phyloP scores from a whole-genome alignment of 2,888 invertebrate genomes.

The Iselma pallidipennis region DNA sequence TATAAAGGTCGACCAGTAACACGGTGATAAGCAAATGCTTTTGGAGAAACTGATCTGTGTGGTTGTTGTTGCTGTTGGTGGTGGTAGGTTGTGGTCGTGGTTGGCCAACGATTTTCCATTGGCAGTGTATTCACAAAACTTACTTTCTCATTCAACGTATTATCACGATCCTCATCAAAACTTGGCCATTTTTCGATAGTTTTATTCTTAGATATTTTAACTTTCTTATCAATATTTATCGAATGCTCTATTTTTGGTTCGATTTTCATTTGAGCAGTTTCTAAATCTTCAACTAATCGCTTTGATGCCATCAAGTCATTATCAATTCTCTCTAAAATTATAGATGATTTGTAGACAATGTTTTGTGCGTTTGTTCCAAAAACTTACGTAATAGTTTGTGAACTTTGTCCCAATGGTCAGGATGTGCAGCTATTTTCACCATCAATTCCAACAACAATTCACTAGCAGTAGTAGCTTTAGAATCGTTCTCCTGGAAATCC shows the following conservation, averaged over 20 bases:
- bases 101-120: slow-evolving; percentile 30
- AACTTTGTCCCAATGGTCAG: slow-evolving; percentile 53
- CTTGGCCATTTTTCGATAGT: slow-evolving; percentile 9
- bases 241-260: not conserved
- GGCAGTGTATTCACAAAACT: slow-evolving; percentile 29
- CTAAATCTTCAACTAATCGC: slow-evolving; percentile 41
- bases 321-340: slow-evolving; percentile 47
- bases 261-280: slow-evolving; percentile 8
- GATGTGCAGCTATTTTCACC: slow-evolving; percentile 53
- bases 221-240: slow-evolving; percentile 14
- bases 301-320: slow-evolving; percentile 46
- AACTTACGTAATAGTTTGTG: slow-evolving; percentile 52
- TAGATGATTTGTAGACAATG: not conserved
- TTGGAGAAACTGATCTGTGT: slow-evolving; percentile 43
- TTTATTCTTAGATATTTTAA: slow-evolving; percentile 6
- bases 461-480: slow-evolving; percentile 42
- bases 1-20: slow-evolving; percentile 52
- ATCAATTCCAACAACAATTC: slow-evolving; percentile 52
- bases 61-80: slow-evolving; percentile 9
- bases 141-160: slow-evolving; percentile 11
- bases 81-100: slow-evolving; percentile 10
- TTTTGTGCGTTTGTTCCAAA: not conserved
- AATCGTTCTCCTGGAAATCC: slow-evolving; percentile 22
- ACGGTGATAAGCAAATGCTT: slow-evolving; percentile 54
- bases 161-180: slow-evolving; percentile 31